Conservation (phyloP, 1,140 invertebrate species). For the Leucophenga varia region DNA sequence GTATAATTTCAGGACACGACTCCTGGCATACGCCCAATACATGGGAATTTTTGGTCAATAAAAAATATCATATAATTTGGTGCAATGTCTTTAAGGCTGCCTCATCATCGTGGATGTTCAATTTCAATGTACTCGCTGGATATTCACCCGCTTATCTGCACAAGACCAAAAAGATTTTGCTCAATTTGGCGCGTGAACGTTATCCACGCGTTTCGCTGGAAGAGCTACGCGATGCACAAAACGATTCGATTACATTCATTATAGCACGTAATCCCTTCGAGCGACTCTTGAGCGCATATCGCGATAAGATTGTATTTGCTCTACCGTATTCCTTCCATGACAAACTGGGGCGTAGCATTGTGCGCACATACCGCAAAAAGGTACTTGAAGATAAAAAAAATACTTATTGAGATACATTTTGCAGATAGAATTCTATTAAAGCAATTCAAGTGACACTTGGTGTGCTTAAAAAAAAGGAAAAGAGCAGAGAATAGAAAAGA, state of each 20-base stretch:
- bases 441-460: neutral
- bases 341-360: constrained; percentile 74
- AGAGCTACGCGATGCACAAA: constrained; percentile 59
- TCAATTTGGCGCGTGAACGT: constrained; percentile 73
- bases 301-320: constrained; percentile 83
- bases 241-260: constrained; percentile 74
- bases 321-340: constrained; percentile 78
- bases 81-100: constrained; percentile 86
- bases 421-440: neutral
- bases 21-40: constrained; percentile 71
- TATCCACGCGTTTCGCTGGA: constrained; percentile 73
- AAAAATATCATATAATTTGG: constrained; percentile 78
- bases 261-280: constrained; percentile 90
- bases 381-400: constrained; percentile 37
- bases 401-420: neutral
- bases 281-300: constrained; percentile 83
- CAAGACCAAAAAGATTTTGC: constrained; percentile 73
- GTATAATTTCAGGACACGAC: constrained; percentile 62
- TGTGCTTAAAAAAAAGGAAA: neutral
- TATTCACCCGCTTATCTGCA: constrained; percentile 75
- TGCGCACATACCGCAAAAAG: constrained; percentile 68
- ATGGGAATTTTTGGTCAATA: constrained; percentile 82
- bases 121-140: constrained; percentile 81
- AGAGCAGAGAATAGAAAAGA: neutral
- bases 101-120: constrained; percentile 87